Conservation (phyloP, 2,888 invertebrate species). For the Parascotia fuliginaria region DNA sequence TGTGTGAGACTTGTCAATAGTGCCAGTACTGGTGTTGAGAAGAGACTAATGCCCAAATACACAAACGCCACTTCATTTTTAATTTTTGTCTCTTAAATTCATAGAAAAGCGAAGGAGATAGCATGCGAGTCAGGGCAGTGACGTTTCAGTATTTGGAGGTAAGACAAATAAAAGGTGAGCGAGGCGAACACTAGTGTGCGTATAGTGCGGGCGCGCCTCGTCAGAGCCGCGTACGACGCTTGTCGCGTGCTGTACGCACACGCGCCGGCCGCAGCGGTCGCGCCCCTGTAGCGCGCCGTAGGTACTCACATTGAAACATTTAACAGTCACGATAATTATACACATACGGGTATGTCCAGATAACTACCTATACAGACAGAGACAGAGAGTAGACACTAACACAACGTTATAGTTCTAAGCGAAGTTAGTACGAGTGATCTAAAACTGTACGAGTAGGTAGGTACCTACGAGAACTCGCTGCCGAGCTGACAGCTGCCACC, state of each 20-base stretch:
- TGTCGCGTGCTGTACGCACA: slow-evolving; percentile 7
- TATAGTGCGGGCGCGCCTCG: slow-evolving; percentile 11
- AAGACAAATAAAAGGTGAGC: too few relatives aligned
- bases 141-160: too few relatives aligned
- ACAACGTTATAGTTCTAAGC: slow-evolving; percentile 21
- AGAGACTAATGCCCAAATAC: too few relatives aligned
- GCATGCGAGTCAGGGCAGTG: too few relatives aligned
- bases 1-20: neutral
- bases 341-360: slow-evolving; percentile 1
- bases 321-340: slow-evolving; percentile 16
- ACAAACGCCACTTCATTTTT: too few relatives aligned
- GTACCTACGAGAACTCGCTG: slow-evolving; percentile 12
- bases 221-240: slow-evolving; percentile 4
- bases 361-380: slow-evolving; percentile 21
- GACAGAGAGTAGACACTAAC: slow-evolving; percentile 25
- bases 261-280: slow-evolving; percentile 21
- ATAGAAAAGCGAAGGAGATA: too few relatives aligned
- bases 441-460: slow-evolving; percentile 8
- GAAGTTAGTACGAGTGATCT: slow-evolving; percentile 23
- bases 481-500: slow-evolving; percentile 29
- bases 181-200: slow-evolving; percentile 3
- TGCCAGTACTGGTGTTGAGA: neutral
- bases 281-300: slow-evolving; percentile 9
- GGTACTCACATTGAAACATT: slow-evolving; percentile 16
- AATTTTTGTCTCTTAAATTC: too few relatives aligned